phyloP scores from a whole-genome alignment of 2,113 vertebrate genomes.

The Canis aureus region DNA sequence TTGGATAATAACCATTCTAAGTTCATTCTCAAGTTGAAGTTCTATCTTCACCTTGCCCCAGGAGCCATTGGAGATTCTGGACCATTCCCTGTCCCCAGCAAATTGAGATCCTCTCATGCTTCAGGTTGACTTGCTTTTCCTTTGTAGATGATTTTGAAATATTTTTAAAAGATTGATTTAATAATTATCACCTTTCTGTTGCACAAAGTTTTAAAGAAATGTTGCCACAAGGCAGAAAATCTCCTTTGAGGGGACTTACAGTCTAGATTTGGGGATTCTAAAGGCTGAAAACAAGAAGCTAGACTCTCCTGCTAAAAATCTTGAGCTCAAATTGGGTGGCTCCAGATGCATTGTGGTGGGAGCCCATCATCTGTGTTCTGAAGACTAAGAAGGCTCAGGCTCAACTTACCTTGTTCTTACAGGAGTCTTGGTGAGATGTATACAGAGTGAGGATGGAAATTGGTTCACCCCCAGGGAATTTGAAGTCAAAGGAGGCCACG shows the following conservation, averaged over 20 bases:
- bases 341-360: not conserved
- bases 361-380: not conserved
- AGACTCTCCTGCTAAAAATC: not conserved
- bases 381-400: not conserved
- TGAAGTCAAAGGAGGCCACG: slow-evolving; percentile 38
- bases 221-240: not conserved
- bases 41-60: not conserved
- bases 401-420: slow-evolving; percentile 1
- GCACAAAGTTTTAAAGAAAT: not conserved
- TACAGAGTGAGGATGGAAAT: not conserved
- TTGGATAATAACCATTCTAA: not conserved
- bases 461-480: slow-evolving; percentile 63
- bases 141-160: slow-evolving; percentile 5
- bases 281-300: not conserved
- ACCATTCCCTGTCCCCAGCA: not conserved
- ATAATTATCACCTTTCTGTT: not conserved
- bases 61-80: not conserved
- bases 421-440: not conserved
- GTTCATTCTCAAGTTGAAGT: not conserved
- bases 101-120: not conserved
- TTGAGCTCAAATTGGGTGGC: not conserved
- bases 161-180: not conserved
- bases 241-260: not conserved
- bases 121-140: not conserved
- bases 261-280: not conserved